A percentile compares a stretch with the other conserved stretches of the same genome.
phyloP scores from a whole-genome alignment of 2,113 vertebrate genomes.

The Scartelaos histophorus region DNA sequence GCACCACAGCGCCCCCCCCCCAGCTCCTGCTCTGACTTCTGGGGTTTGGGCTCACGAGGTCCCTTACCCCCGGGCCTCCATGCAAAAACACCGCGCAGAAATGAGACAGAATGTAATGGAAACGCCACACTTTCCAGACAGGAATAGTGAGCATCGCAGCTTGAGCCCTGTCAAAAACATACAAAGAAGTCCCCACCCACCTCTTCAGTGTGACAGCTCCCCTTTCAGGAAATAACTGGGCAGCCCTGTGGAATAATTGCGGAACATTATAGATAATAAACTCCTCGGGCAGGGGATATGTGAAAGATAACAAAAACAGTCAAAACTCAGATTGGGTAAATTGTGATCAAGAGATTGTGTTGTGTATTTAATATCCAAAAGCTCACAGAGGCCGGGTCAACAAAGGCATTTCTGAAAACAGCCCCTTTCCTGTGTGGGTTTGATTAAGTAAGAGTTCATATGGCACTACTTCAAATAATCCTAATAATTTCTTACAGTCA shows the following conservation, averaged over 20 bases:
- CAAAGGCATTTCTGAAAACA: neutral
- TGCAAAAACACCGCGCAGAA: slow-evolving; percentile 73
- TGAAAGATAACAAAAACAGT: slow-evolving; percentile 16
- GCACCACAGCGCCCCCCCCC: slow-evolving; percentile 25
- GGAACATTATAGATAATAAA: slow-evolving; percentile 53
- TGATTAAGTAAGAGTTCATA: slow-evolving; percentile 2
- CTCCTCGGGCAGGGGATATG: slow-evolving; percentile 12
- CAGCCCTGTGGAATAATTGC: slow-evolving; percentile 47
- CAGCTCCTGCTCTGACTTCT: slow-evolving; percentile 11
- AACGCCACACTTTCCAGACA: slow-evolving; percentile 81
- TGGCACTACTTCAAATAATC: slow-evolving; percentile 3
- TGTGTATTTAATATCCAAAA: slow-evolving; percentile 1
- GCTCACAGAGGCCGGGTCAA: neutral
- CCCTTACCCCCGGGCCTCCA: slow-evolving; percentile 49
- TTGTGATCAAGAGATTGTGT: slow-evolving; percentile 9
- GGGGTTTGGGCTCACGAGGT: slow-evolving; percentile 37
- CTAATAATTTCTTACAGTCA: neutral
- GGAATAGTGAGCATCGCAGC: slow-evolving; percentile 76
- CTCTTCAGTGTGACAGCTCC: slow-evolving; percentile 28
- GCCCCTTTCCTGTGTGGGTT: neutral
- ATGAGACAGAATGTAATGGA: slow-evolving; percentile 69
- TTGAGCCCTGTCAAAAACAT: slow-evolving; percentile 68
- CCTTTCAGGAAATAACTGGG: slow-evolving; percentile 59
- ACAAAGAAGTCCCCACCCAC: slow-evolving; percentile 18
- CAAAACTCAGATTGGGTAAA: neutral